A percentile compares a stretch with the other conserved stretches of the same genome.
Conservation (phyloP, 2,888 invertebrate genomes). For the Apamea monoglypha region DNA sequence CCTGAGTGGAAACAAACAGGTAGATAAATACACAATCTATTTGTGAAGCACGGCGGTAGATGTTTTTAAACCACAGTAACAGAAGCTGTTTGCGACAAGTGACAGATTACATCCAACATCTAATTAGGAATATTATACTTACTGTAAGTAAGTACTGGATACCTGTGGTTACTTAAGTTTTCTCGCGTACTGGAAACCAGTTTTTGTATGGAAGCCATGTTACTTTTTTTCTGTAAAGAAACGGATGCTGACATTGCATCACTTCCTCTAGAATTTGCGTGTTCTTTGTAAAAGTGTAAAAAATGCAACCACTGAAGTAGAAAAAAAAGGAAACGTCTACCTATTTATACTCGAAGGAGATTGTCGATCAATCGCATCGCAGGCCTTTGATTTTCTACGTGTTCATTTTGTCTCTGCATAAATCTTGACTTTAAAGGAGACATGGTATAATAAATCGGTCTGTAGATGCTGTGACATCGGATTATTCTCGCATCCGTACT, state of each 20-base stretch:
- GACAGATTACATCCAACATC: slow-evolving; percentile 31
- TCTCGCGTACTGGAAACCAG: slow-evolving; percentile 46
- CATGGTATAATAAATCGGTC: slow-evolving; percentile 7
- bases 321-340: slow-evolving; percentile 45
- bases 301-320: slow-evolving; percentile 41
- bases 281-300: slow-evolving; percentile 30
- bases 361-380: slow-evolving; percentile 18
- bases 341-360: slow-evolving; percentile 12
- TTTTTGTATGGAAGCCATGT: slow-evolving; percentile 42
- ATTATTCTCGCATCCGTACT: slow-evolving; percentile 27
- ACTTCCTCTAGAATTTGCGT: slow-evolving; percentile 49
- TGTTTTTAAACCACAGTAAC: slow-evolving; percentile 31
- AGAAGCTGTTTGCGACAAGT: slow-evolving; percentile 29
- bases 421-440: slow-evolving; percentile 15
- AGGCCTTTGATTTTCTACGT: slow-evolving; percentile 24
- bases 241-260: slow-evolving; percentile 55
- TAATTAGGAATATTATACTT: slow-evolving; percentile 25
- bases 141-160: slow-evolving; percentile 4
- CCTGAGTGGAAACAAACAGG: slow-evolving; percentile 69
- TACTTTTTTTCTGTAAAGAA: slow-evolving; percentile 34
- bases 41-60: slow-evolving; percentile 17
- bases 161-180: slow-evolving; percentile 34
- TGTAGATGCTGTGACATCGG: slow-evolving; percentile 8
- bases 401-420: slow-evolving; percentile 21
- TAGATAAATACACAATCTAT: slow-evolving; percentile 46